phyloP scores from a whole-genome alignment of 2,113 vertebrate genomes.

The Coptodon rendalli region DNA sequence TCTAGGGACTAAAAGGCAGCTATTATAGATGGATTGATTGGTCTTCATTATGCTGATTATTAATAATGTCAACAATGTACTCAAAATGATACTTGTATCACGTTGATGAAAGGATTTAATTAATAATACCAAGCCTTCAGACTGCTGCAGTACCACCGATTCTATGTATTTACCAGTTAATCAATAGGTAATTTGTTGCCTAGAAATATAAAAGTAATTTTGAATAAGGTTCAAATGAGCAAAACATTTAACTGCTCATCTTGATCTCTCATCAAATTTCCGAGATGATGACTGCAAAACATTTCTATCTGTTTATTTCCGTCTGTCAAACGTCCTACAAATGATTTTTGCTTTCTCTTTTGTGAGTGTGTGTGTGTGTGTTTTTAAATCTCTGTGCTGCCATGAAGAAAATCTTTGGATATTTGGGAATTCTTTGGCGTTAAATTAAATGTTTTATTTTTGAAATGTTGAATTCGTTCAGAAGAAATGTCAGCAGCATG shows the following conservation, averaged over 20 bases:
- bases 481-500: background rate
- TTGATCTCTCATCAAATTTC: background rate
- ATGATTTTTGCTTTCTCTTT: background rate
- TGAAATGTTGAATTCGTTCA: background rate
- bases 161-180: background rate
- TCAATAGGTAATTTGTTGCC: background rate
- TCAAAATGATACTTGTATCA: background rate
- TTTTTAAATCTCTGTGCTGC: background rate
- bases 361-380: background rate
- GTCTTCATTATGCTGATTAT: background rate
- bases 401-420: background rate
- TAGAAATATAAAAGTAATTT: background rate
- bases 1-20: background rate
- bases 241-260: background rate
- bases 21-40: background rate
- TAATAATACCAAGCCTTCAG: background rate
- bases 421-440: background rate
- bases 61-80: background rate
- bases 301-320: background rate
- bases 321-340: background rate
- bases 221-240: background rate
- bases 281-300: background rate
- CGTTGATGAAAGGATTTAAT: background rate
- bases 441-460: background rate
- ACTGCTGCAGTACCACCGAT: background rate